phyloP scores from a whole-genome alignment of 2,888 invertebrate species.

The Calameuta pallipes region DNA sequence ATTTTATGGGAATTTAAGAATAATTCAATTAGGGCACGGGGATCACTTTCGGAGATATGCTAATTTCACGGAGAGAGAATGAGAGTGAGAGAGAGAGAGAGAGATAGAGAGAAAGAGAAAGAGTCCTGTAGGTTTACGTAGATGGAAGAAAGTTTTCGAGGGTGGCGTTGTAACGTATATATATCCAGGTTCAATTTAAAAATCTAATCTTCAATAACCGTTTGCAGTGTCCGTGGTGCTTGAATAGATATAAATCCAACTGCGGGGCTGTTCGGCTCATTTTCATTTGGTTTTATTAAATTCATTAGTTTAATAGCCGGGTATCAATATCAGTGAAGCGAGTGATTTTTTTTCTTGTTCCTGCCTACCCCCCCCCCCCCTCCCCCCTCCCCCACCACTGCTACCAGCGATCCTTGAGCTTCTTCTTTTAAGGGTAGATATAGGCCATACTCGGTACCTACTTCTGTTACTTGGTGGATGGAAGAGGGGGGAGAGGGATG shows the following conservation, averaged over 20 bases:
- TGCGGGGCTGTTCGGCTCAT: slow-evolving; percentile 43
- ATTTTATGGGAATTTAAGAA: slow-evolving; percentile 67
- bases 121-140: not conserved
- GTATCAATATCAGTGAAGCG: slow-evolving; percentile 62
- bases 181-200: slow-evolving; percentile 63
- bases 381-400: not conserved
- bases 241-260: slow-evolving; percentile 28
- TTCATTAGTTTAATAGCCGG: slow-evolving; percentile 65
- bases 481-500: not conserved
- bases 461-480: not conserved
- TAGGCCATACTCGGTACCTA: not conserved
- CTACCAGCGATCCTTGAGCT: slow-evolving; percentile 37
- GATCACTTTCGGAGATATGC: slow-evolving; percentile 65
- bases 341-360: slow-evolving; percentile 50
- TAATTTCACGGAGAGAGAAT: slow-evolving; percentile 50
- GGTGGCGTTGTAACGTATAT: slow-evolving; percentile 24
- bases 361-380: slow-evolving; percentile 3
- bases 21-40: slow-evolving; percentile 66
- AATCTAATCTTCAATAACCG: slow-evolving; percentile 66
- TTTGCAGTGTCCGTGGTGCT: slow-evolving; percentile 42
- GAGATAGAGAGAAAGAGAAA: slow-evolving; percentile 18
- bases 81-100: slow-evolving; percentile 16
- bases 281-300: slow-evolving; percentile 64
- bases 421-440: slow-evolving; percentile 12
- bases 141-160: not conserved